phyloP scores from a whole-genome alignment of 1,140 invertebrate species.

The Anastrepha ludens region DNA sequence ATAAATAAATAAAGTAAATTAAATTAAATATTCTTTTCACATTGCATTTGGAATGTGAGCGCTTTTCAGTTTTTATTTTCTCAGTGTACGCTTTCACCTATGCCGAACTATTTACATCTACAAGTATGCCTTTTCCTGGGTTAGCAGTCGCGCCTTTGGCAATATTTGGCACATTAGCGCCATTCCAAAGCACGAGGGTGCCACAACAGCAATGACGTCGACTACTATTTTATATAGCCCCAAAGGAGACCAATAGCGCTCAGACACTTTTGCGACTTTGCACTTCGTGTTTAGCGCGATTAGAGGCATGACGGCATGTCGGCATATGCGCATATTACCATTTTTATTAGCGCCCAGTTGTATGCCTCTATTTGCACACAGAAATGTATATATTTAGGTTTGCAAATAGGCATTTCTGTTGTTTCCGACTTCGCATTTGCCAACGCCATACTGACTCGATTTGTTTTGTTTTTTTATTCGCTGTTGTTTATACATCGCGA shows the following conservation, averaged over 20 bases:
- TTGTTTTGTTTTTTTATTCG: background rate
- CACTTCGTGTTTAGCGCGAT: background rate
- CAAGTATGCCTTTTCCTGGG: no score
- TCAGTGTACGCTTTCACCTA: no score
- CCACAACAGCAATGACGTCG: no score
- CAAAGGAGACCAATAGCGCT: no score
- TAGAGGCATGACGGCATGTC: background rate
- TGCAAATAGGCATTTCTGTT: background rate
- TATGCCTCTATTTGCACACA: background rate
- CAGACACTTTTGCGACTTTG: background rate
- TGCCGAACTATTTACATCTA: no score
- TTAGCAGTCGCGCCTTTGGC: background rate
- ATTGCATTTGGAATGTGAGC: no score
- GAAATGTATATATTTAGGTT: background rate
- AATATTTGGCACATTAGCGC: constrained; percentile 21
- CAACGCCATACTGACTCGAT: background rate
- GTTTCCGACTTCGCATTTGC: background rate
- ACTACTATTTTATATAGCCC: no score
- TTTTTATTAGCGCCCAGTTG: constrained; percentile 4
- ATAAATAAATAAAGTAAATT: no score
- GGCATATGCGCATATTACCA: constrained; percentile 4
- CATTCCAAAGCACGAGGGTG: background rate
- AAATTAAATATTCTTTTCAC: no score
- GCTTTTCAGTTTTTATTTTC: no score
- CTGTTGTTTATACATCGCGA: background rate